Conservation (phyloP, 1,140 invertebrate genomes). For the Thaumetopoea pityocampa region DNA sequence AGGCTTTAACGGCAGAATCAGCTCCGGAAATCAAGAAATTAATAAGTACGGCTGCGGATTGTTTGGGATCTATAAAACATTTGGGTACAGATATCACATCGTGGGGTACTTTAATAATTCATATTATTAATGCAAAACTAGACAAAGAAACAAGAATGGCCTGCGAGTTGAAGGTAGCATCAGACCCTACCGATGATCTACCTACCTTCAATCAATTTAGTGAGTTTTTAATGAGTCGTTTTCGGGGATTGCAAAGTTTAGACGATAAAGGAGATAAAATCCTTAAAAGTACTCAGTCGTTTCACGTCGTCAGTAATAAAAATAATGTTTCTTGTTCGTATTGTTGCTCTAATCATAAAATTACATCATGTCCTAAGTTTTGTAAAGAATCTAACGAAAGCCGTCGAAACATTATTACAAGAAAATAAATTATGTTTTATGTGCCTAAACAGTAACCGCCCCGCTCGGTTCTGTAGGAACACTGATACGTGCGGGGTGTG, state of each 20-base stretch:
- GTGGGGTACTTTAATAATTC: not conserved
- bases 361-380: not conserved
- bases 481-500: too few species aligned
- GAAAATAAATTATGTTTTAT: constrained; percentile 2
- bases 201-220: constrained; percentile 1
- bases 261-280: not conserved
- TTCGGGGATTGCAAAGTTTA: constrained; percentile 4
- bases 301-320: not conserved
- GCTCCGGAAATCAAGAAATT: not conserved
- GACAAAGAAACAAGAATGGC: constrained; percentile 2
- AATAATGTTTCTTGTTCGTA: not conserved
- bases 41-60: not conserved
- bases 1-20: not conserved
- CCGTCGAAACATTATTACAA: not conserved
- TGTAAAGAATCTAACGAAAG: not conserved
- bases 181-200: not conserved
- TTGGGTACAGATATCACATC: too few species aligned
- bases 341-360: constrained; percentile 1
- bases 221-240: constrained; percentile 1
- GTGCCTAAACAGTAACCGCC: not conserved
- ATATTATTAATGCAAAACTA: not conserved
- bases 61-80: not conserved
- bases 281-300: not conserved
- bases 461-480: too few species aligned
- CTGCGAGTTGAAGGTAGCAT: constrained; percentile 2